Base-by-base conservation (phyloP, 2,113 vertebrate genomes). In the Morone saxatilis region DNA sequence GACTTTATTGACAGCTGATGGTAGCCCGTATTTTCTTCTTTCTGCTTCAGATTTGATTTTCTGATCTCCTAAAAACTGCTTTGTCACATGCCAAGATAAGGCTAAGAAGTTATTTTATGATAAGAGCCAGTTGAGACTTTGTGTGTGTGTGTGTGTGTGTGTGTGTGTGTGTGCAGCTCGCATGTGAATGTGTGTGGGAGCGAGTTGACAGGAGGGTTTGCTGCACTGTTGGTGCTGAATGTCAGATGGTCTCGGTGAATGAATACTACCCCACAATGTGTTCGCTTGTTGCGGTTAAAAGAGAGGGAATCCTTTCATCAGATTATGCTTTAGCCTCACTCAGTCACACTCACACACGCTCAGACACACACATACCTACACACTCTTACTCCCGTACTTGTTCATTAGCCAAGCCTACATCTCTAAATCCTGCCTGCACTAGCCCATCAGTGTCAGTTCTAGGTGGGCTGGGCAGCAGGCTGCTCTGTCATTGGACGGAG, bases 1-100 rank as follows among this genome's bases (percentile, higher is more conserved):
- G 94, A 96, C 93, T 96, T 95, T 96, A 96, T 96, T 93, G 93
- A 95, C 94, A 93, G 90, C 84, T 94, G 71, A 90, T 87, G 50
- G 77, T 86, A 61, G 76, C 48, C 77, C 45, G 57, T 79, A 51
- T 84, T 80, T 73, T 80, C 38, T 90, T 84, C 48, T 86, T 89
- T 59, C 43, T 69, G 22, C 4, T 22, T 56, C 40, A 36, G 45
- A 80, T 60, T 71, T 41, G n/a, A 70, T 66, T n/a, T 80, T 78
- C 61, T n/a, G 61, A 76, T 60, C 12, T 25, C 12, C 48, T 36
- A 51, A 73, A 76, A 81, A 76, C 60, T 76, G 67, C 53, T 60
- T 70, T 48, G 36, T 74, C 65, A 74, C 67, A 63, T 41, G 76
- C 43, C n/a, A 3, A 83, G 53, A 82, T 53, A 40, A 45, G 68